Percentiles rank a stretch among this genome's conserved stretches.
Conservation (phyloP, 2,888 invertebrate genomes). For the Patella caerulea region DNA sequence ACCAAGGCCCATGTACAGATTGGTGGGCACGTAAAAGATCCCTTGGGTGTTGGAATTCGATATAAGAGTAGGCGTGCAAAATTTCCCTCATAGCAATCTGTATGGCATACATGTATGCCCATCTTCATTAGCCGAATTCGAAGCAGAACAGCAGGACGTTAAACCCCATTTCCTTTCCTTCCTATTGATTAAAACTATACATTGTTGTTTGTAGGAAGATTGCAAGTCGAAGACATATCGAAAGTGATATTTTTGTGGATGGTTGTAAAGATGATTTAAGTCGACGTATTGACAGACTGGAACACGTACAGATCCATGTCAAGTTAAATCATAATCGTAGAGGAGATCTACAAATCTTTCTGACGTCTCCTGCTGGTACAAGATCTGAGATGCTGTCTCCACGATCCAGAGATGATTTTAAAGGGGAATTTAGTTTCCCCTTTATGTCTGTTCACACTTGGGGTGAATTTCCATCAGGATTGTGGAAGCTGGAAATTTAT, state of each 20-base stretch:
- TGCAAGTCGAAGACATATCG: not conserved
- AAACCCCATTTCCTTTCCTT: no score
- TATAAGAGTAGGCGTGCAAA: no score
- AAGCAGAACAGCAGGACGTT: no score
- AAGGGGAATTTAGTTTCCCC: slow-evolving; percentile 57
- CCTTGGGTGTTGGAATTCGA: no score
- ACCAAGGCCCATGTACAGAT: no score
- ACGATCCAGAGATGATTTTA: slow-evolving; percentile 51
- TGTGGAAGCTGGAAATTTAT: slow-evolving; percentile 61
- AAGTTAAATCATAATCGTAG: slow-evolving; percentile 50
- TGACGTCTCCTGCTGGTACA: slow-evolving; percentile 63
- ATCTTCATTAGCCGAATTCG: no score
- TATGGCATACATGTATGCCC: no score
- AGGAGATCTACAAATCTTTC: slow-evolving; percentile 60
- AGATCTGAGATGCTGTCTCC: slow-evolving; percentile 59
- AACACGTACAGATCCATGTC: slow-evolving; percentile 64
- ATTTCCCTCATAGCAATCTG: no score
- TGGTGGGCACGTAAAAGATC: no score
- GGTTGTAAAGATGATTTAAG: slow-evolving; percentile 42
- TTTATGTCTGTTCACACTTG: slow-evolving; percentile 69
- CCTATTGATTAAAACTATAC: no score
- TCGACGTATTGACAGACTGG: slow-evolving; percentile 51
- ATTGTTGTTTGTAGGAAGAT: not conserved
- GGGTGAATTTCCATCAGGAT: slow-evolving; percentile 65
- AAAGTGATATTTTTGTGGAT: slow-evolving; percentile 35